Evolutionary conservation across 2,797 vertebrate species (phyloP), one percentile per base, ranked within the genome.

Genomic region (Xiphophorus birchmanni): DNA sequence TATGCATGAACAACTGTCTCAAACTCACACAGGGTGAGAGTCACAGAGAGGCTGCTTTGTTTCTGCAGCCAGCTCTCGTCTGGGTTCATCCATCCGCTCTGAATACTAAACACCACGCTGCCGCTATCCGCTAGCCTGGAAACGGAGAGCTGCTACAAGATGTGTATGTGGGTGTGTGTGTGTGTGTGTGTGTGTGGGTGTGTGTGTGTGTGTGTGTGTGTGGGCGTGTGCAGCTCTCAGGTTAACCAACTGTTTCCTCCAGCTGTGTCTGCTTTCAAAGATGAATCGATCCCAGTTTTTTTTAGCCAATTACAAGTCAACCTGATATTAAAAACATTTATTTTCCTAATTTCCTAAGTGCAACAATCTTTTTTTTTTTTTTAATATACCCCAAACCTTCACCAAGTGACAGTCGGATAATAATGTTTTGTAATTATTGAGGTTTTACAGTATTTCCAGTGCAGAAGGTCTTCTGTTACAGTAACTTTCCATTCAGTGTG

Each of bases 1-100:
- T 87, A 86, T 90, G 84, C 80, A 85, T 85, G 84, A 88, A 72
- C 81, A 88, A 86, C 86, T 84, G 86, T 82, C 87, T 86, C 54
- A n/a, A 80, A 78, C 60, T 48, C 75, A 71, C 75, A 56, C 18
- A 42, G 65, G 65, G 65, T 42, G 67, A 71, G 40, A 42, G 67
- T n/a, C 40, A 26, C 40, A 80, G 42, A 79, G 81, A 77, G 77
- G 84, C 82, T 78, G 87, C 81, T 85, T 87, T 84, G 82, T 87
- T 75, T 13, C 56, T 84, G 75, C 69, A 78, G 80, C 84, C 84
- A 87, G 73, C 71, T 75, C 63, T 76, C 17, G n/a, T 73, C 80
- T 80, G 47, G 74, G 79, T 67, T 85, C 58, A 76, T 35, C 78
- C 52, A 75, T 58, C 76, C 76, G 75, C 83, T 80, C 77, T 82